phyloP scores from a whole-genome alignment of 1,140 invertebrate genomes.

The Heliconius hewitsoni region DNA sequence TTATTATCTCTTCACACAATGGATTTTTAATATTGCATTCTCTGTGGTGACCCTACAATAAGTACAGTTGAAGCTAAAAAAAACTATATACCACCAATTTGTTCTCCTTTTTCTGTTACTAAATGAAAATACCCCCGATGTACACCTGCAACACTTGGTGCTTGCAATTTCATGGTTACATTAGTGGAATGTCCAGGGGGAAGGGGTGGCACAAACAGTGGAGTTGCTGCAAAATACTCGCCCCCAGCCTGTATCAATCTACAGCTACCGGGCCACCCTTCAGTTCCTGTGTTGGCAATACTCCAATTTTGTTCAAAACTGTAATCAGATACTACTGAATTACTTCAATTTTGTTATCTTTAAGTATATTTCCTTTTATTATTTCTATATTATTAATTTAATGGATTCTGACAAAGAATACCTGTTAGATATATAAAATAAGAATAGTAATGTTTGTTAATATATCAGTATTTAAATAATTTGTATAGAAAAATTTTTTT shows the following conservation, averaged over 20 bases:
- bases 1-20: no score
- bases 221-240: conserved; percentile 58
- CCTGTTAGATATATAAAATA: not conserved
- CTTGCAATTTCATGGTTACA: conserved; percentile 65
- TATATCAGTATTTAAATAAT: not conserved
- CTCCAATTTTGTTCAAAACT: conserved; percentile 79
- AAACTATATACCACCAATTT: conserved; percentile 65
- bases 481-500: conserved; percentile 27
- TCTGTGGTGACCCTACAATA: not conserved
- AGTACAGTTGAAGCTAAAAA: not conserved
- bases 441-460: not conserved
- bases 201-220: conserved; percentile 61
- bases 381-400: conserved; percentile 1
- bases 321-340: conserved; percentile 45
- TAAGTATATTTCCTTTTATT: conserved; percentile 1
- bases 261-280: conserved; percentile 74
- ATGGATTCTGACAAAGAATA: no score
- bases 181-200: conserved; percentile 67
- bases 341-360: conserved; percentile 20
- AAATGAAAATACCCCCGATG: conserved; percentile 74
- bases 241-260: conserved; percentile 69
- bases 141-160: conserved; percentile 59
- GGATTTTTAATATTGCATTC: no score
- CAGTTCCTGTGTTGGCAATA: conserved; percentile 74
- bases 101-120: conserved; percentile 67